Conservation (phyloP, 2,797 vertebrate species). For the Dryobates pubescens region DNA sequence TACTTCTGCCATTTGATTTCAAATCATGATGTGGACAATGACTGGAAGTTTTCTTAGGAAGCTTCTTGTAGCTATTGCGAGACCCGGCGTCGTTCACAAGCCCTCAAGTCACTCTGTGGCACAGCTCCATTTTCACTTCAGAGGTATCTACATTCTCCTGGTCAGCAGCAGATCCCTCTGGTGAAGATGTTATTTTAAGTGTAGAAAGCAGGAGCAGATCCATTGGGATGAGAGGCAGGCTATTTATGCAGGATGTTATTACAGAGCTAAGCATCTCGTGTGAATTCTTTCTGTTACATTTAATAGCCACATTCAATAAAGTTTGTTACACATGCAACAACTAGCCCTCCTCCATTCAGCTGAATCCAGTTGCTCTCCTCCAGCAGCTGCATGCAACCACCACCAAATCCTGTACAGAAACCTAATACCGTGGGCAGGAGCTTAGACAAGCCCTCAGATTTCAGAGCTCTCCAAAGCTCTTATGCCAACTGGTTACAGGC, state of each 20-base stretch:
- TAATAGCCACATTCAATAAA: background rate
- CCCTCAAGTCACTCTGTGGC: background rate
- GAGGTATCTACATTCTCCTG: background rate
- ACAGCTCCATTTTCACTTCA: background rate
- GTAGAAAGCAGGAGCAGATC: background rate
- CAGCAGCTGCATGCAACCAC: background rate
- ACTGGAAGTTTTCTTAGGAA: background rate
- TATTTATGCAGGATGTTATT: constrained; percentile 30
- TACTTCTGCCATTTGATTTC: background rate
- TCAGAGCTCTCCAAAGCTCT: constrained; percentile 10
- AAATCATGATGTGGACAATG: background rate
- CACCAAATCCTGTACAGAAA: constrained; percentile 8
- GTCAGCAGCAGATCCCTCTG: background rate
- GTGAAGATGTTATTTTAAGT: background rate
- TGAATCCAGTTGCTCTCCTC: constrained; percentile 30
- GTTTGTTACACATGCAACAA: background rate
- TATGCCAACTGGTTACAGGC: background rate
- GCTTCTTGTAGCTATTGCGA: background rate
- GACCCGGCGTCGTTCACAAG: background rate
- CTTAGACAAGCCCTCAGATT: background rate
- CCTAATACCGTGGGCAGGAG: background rate
- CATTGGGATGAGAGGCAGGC: background rate
- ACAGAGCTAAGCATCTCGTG: constrained; percentile 18
- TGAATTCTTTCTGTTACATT: constrained; percentile 22
- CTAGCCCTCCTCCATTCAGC: background rate